Conservation (phyloP, 2,888 invertebrate species). For the Xylota segnis region DNA sequence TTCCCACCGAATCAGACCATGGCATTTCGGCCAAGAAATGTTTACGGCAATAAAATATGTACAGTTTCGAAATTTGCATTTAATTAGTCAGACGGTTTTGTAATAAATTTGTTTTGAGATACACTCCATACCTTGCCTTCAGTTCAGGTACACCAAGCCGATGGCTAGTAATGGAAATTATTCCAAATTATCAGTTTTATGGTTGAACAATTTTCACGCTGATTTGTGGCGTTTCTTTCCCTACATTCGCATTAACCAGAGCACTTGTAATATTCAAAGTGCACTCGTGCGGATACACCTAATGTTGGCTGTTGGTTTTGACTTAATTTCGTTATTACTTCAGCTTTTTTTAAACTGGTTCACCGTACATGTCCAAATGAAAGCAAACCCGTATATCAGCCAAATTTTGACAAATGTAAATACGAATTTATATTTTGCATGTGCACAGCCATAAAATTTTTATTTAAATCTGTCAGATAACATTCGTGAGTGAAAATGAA, state of each 20-base stretch:
- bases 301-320: neutral
- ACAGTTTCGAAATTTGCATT: conserved; percentile 36
- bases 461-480: neutral
- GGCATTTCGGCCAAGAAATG: conserved; percentile 8
- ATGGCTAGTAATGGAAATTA: conserved; percentile 23
- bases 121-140: neutral
- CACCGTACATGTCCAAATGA: neutral
- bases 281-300: neutral
- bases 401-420: conserved; percentile 3
- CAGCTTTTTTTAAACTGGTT: neutral
- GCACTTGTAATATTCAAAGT: conserved; percentile 26
- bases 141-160: neutral
- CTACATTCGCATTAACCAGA: conserved; percentile 27
- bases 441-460: neutral
- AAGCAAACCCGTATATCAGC: conserved; percentile 2
- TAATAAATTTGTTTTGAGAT: conserved; percentile 14
- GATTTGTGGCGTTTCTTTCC: conserved; percentile 33
- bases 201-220: conserved; percentile 50
- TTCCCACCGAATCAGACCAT: conserved; percentile 29
- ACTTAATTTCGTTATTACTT: conserved; percentile 5
- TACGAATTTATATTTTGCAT: neutral
- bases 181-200: conserved; percentile 58
- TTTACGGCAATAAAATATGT: neutral
- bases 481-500: neutral
- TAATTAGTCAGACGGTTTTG: conserved; percentile 9